phyloP scores from a whole-genome alignment of 2,797 vertebrate genomes.

The Mus spretus region DNA sequence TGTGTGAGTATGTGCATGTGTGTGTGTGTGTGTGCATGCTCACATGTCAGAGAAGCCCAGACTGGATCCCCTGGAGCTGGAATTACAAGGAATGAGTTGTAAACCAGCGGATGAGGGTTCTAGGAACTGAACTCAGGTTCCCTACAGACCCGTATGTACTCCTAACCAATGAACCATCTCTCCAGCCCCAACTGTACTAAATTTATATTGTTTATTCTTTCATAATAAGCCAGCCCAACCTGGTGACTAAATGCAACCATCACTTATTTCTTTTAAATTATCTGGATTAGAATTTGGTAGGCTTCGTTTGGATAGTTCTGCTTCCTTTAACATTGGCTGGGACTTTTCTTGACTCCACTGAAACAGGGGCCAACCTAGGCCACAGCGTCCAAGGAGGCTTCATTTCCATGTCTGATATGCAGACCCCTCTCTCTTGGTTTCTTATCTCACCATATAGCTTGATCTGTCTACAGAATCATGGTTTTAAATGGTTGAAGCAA shows the following conservation, averaged over 20 bases:
- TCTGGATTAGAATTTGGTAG: not conserved
- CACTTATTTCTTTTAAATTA: not conserved
- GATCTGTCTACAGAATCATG: not conserved
- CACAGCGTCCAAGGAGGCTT: not conserved
- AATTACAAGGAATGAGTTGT: not conserved
- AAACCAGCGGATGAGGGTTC: not conserved
- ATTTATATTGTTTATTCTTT: constrained; percentile 9
- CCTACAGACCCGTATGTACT: not conserved
- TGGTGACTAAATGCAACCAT: not conserved
- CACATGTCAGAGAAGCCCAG: not conserved
- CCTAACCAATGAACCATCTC: not conserved
- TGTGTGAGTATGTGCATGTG: not conserved
- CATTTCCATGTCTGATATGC: not conserved
- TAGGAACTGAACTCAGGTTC: not conserved
- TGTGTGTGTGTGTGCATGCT: no score
- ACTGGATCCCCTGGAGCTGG: not conserved
- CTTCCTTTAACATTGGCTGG: not conserved
- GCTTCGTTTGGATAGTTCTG: not conserved
- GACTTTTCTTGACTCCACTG: not conserved
- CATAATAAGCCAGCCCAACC: not conserved
- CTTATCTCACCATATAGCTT: not conserved
- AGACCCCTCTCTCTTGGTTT: not conserved
- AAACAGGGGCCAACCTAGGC: not conserved
- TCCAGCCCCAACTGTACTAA: not conserved
- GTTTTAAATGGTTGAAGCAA: not conserved